These are phyloP conservation scores for Pristionchus exspectatus DNA, from an alignment of 2,888 invertebrate species.

Conservation along the genomic window DNA sequence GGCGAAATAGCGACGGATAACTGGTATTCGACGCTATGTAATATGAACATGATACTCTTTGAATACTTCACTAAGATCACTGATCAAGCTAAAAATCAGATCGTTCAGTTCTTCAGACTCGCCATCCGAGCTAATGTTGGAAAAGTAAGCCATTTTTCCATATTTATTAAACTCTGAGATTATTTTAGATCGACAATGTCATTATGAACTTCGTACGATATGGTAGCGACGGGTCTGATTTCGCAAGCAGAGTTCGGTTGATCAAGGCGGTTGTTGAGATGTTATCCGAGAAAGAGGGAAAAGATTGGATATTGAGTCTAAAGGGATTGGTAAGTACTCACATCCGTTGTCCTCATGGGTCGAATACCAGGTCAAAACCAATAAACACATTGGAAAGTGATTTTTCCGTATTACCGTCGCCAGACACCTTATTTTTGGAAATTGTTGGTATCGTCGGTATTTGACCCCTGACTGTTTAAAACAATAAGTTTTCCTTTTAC, in stretches of 20 bases:
- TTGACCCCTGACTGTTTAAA: not conserved
- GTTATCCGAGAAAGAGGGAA: constrained; percentile 38
- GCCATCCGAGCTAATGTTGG: constrained; percentile 40
- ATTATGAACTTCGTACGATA: constrained; percentile 53
- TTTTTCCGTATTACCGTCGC: too few relatives aligned
- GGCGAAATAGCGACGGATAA: constrained; percentile 50
- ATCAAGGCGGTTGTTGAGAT: constrained; percentile 37
- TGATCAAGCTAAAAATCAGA: constrained; percentile 47
- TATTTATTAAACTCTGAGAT: not conserved
- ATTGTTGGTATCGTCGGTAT: too few relatives aligned
- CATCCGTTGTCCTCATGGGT: not conserved
- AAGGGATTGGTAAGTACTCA: not conserved
- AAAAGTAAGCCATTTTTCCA: not conserved
- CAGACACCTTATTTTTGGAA: too few relatives aligned
- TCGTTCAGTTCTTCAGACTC: constrained; percentile 37
- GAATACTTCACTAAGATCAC: constrained; percentile 50
- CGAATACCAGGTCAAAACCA: too few relatives aligned
- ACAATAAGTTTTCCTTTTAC: not conserved
- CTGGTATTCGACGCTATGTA: constrained; percentile 47
- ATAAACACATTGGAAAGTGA: too few relatives aligned
- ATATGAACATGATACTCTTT: constrained; percentile 54
- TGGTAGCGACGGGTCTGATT: constrained; percentile 47
- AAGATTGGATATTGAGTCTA: constrained; percentile 38
- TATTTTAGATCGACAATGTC: constrained; percentile 51
- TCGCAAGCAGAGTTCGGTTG: constrained; percentile 35